Evolutionary conservation across 2,888 invertebrate genomes (phyloP).

Genomic region (Therioaphis trifolii): DNA sequence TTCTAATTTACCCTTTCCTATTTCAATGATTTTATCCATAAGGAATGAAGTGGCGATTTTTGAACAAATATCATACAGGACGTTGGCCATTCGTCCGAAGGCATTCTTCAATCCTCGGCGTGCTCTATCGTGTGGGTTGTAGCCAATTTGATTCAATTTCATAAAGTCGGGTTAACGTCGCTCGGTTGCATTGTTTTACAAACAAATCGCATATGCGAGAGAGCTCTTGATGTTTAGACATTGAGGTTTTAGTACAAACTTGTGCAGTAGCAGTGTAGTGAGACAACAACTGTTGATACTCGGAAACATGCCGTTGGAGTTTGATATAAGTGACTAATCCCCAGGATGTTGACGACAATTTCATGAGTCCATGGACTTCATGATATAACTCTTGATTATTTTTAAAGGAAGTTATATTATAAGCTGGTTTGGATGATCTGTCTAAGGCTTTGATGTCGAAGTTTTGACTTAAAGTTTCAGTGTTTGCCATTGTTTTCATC

Average conservation of each 20-base stretch:
- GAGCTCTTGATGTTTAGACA: not conserved
- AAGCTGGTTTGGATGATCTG: no score
- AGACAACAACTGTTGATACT: not conserved
- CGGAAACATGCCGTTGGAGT: not conserved
- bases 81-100: not conserved
- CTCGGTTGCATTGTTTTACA: not conserved
- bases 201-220: not conserved
- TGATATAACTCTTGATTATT: no score
- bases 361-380: not conserved
- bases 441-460: not conserved
- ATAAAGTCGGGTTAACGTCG: not conserved
- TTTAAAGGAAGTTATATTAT: no score
- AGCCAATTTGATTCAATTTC: not conserved
- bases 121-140: not conserved
- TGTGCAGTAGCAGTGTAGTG: not conserved
- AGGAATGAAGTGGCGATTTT: not conserved
- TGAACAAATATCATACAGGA: not conserved
- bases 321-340: not conserved
- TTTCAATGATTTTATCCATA: not conserved
- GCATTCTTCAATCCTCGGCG: not conserved
- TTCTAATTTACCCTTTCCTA: no score
- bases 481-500: no score
- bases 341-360: not conserved
- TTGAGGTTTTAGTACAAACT: not conserved
- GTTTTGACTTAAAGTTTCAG: not conserved